Conservation (phyloP, 1,140 invertebrate genomes). For the Drosophila miranda region DNA sequence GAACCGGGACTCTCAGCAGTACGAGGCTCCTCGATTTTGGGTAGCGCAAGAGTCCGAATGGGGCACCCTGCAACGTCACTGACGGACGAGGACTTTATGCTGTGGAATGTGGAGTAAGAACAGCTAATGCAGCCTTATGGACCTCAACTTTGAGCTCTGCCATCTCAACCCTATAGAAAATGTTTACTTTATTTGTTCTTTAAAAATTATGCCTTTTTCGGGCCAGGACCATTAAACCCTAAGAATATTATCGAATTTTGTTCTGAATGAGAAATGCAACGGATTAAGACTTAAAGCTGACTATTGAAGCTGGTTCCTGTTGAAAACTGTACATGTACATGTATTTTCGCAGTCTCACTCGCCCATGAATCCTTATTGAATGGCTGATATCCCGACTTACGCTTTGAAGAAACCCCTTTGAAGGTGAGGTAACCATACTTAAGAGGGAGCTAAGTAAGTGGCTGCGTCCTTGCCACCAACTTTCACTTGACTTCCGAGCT, state of each 20-base stretch:
- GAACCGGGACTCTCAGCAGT: constrained; percentile 81
- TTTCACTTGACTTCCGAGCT: constrained; percentile 56
- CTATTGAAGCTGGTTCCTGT: too few species aligned
- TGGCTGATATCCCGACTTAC: neutral
- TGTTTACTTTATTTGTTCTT: too few species aligned
- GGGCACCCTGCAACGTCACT: constrained; percentile 62
- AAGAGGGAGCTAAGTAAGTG: constrained; percentile 39
- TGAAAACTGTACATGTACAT: too few species aligned
- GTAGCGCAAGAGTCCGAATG: constrained; percentile 58
- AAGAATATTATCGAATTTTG: too few species aligned
- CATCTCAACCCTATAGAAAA: constrained; percentile 84
- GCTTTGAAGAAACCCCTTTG: neutral
- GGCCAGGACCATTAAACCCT: too few species aligned
- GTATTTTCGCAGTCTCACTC: too few species aligned
- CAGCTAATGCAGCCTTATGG: constrained; percentile 87
- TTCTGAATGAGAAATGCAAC: too few species aligned
- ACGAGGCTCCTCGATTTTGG: constrained; percentile 79
- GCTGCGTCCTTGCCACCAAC: constrained; percentile 47
- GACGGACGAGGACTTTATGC: constrained; percentile 90
- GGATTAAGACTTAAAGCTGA: too few species aligned
- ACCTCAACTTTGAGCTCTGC: constrained; percentile 92
- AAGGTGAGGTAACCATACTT: constrained; percentile 10
- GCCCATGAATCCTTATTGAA: too few species aligned
- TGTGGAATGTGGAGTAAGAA: constrained; percentile 89
- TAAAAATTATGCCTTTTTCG: too few species aligned